A percentile compares a stretch with the other conserved stretches of the same genome.
Conservation (phyloP, 2,113 vertebrate species). For the Loxodonta africana region DNA sequence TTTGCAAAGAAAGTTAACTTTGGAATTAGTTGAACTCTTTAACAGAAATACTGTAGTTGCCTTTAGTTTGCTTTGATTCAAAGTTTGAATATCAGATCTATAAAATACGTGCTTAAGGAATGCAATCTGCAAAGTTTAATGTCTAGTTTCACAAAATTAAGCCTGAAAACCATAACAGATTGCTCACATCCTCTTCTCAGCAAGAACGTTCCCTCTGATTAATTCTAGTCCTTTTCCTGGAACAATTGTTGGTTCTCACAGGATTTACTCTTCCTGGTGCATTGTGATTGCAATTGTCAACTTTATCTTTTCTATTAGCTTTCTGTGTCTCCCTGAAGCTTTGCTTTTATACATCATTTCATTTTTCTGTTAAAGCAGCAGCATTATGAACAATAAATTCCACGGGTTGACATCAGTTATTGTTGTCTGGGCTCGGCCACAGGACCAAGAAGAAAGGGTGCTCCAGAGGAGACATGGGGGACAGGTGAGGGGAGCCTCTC, state of each 20-base stretch:
- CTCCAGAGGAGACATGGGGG: not conserved
- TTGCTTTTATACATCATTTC: not conserved
- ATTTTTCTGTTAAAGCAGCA: not conserved
- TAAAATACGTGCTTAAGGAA: not conserved
- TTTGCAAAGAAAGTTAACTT: not conserved
- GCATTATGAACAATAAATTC: not conserved
- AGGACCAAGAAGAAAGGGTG: not conserved
- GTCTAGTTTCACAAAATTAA: not conserved
- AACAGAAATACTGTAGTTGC: not conserved
- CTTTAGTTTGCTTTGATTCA: not conserved
- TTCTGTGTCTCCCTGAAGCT: not conserved
- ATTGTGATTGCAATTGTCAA: not conserved
- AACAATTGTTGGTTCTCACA: not conserved
- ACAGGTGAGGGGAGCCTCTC: too few species aligned
- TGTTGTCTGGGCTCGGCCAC: not conserved
- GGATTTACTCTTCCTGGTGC: not conserved
- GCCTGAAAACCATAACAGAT: not conserved
- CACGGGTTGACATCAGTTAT: fast-evolving
- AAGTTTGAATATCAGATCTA: not conserved
- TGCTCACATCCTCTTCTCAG: not conserved
- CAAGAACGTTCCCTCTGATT: not conserved
- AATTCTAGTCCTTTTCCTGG: not conserved
- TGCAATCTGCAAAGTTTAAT: not conserved
- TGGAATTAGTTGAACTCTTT: not conserved
- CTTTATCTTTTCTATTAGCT: not conserved